A percentile compares a stretch with the other conserved stretches of the same genome.
Conservation (phyloP, 1,140 invertebrate genomes). For the Drosophila insularis region DNA sequence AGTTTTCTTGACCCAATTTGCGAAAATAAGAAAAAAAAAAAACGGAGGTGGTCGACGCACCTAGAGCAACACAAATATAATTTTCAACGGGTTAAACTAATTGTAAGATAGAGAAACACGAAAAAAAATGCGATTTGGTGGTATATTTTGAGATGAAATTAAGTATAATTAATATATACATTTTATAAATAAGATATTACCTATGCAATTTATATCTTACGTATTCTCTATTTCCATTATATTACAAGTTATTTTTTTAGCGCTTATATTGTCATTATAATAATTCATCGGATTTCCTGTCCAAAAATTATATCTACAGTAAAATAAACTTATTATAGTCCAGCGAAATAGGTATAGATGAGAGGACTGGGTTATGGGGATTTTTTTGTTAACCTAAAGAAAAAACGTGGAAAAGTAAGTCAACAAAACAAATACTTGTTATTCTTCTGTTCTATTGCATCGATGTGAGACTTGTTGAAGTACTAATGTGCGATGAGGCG, state of each 20-base stretch:
- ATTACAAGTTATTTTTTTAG: constrained; percentile 51
- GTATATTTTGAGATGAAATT: background rate
- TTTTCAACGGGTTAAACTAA: constrained; percentile 21
- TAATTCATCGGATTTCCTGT: constrained; percentile 52
- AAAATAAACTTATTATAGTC: constrained; percentile 28
- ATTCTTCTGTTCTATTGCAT: constrained; percentile 74
- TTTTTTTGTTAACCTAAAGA: constrained; percentile 30
- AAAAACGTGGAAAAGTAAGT: constrained; percentile 6
- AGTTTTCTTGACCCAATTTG: constrained; percentile 59
- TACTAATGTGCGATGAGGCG: constrained; percentile 82
- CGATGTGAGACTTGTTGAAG: constrained; percentile 81
- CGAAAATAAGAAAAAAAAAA: background rate
- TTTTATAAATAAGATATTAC: constrained; percentile 6
- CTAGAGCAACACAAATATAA: constrained; percentile 4
- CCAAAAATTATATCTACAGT: constrained; percentile 61
- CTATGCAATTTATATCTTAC: constrained; percentile 70
- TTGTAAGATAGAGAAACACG: background rate
- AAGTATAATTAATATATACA: no score
- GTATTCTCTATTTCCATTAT: constrained; percentile 54
- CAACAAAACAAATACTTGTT: constrained; percentile 28
- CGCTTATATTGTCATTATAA: constrained; percentile 39
- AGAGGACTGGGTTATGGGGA: background rate
- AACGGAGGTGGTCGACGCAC: constrained; percentile 19
- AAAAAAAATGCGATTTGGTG: background rate
- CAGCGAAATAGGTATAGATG: constrained; percentile 53